phyloP scores from a whole-genome alignment of 1,140 invertebrate species.

The Camponotus floridanus region DNA sequence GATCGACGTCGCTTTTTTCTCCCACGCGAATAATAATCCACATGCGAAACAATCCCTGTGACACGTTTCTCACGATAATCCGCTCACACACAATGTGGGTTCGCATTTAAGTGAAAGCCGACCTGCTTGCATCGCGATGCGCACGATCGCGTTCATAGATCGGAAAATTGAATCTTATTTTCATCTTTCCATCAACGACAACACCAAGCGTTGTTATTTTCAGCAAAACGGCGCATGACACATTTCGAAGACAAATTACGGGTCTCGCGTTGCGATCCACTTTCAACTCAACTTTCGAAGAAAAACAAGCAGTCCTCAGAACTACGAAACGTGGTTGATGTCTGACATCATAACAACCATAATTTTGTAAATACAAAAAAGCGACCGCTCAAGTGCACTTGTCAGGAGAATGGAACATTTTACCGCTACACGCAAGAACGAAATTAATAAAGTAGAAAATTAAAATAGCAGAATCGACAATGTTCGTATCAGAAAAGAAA shows the following conservation, averaged over 20 bases:
- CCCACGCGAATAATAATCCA: conserved; percentile 16
- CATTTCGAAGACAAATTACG: conserved; percentile 20
- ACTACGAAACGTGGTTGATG: not conserved
- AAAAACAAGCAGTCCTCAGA: conserved; percentile 5
- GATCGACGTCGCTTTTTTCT: conserved; percentile 36
- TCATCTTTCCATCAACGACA: conserved; percentile 17
- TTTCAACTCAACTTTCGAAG: conserved; percentile 38
- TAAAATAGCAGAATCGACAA: not conserved
- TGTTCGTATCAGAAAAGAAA: not conserved
- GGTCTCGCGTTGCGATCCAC: conserved; percentile 9
- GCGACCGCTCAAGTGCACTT: conserved; percentile 18
- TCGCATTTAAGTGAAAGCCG: conserved; percentile 71
- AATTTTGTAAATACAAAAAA: conserved; percentile 32
- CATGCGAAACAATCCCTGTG: not conserved
- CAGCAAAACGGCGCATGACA: conserved; percentile 22
- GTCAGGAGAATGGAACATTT: not conserved
- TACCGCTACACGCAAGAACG: not conserved
- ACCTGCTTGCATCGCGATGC: conserved; percentile 30
- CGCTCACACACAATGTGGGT: conserved; percentile 54
- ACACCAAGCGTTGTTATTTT: not conserved
- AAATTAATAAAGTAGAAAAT: not conserved
- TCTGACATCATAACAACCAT: not conserved
- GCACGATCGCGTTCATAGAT: not conserved
- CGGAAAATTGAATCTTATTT: conserved; percentile 5
- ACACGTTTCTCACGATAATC: conserved; percentile 27